Conservation (phyloP, 92 coral and sea anemone species). For the Bergia puertoricense region DNA sequence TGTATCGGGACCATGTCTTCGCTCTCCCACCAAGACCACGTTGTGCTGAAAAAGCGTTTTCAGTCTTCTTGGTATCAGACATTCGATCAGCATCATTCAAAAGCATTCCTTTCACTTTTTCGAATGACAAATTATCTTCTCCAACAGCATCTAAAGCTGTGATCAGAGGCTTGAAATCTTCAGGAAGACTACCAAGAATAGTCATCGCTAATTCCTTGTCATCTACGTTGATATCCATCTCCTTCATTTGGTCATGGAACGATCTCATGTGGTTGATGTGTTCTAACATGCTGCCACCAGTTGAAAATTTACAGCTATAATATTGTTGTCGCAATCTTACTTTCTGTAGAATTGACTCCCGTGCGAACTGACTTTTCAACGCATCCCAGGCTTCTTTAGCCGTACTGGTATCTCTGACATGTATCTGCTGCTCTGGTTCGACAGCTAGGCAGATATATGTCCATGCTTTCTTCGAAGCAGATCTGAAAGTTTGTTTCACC, state of each 20-base stretch:
- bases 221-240: conserved; percentile 37
- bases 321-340: conserved; percentile 45
- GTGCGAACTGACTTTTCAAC: conserved; percentile 42
- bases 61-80: conserved; percentile 30
- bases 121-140: conserved; percentile 48
- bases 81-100: conserved; percentile 49
- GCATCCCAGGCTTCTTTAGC: conserved; percentile 43
- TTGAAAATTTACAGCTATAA: conserved; percentile 16
- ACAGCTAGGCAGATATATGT: too few species aligned
- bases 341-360: conserved; percentile 41
- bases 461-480: too few species aligned
- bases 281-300: conserved; percentile 41
- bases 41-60: conserved; percentile 22
- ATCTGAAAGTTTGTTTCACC: too few species aligned
- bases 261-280: conserved; percentile 25
- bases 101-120: conserved; percentile 45
- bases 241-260: conserved; percentile 39
- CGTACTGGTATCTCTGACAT: conserved; percentile 29
- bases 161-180: conserved; percentile 45
- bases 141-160: conserved; percentile 49
- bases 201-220: conserved; percentile 45
- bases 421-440: conserved; percentile 25
- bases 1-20: too few species aligned
- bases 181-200: conserved; percentile 35
- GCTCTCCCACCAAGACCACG: too few species aligned